These are phyloP conservation scores for Heliothis virescens DNA, from an alignment of 1,140 invertebrate genomes.

Conservation along the genomic window DNA sequence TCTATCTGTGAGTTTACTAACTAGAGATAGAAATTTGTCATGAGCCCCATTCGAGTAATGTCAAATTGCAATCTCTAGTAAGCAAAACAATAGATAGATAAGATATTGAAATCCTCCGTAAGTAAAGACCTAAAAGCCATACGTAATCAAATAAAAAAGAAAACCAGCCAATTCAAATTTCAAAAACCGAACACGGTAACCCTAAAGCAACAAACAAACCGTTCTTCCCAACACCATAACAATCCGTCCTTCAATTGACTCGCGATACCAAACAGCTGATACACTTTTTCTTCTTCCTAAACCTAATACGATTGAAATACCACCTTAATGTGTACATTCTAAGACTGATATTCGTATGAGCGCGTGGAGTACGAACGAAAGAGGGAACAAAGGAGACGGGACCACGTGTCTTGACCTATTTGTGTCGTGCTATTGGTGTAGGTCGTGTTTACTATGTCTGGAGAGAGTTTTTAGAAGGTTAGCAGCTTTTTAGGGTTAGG, in stretches of 20 bases:
- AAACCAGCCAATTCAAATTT: neutral
- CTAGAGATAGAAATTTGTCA: too few species aligned
- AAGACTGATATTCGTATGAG: constrained; percentile 21
- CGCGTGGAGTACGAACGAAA: constrained; percentile 44
- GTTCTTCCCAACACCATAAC: constrained; percentile 25
- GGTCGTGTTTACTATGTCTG: constrained; percentile 63
- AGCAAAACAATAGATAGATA: too few species aligned
- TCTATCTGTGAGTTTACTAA: too few species aligned
- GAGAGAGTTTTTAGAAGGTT: constrained; percentile 37
- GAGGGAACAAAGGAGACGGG: constrained; percentile 66
- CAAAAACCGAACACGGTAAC: constrained; percentile 19
- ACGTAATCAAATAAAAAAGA: too few species aligned
- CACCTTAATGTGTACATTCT: neutral
- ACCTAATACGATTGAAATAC: neutral
- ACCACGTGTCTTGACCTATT: constrained; percentile 75
- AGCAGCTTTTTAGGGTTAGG: constrained; percentile 20
- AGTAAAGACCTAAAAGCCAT: too few species aligned
- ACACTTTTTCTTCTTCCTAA: constrained; percentile 40
- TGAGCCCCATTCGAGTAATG: too few species aligned
- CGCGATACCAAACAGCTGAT: constrained; percentile 44
- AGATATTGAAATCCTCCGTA: too few species aligned
- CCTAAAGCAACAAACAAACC: constrained; percentile 32
- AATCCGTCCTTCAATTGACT: constrained; percentile 46
- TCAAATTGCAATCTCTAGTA: too few species aligned
- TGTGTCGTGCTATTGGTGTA: constrained; percentile 68